Conservation (phyloP, 2,797 vertebrate species). For the Alectoris magna region DNA sequence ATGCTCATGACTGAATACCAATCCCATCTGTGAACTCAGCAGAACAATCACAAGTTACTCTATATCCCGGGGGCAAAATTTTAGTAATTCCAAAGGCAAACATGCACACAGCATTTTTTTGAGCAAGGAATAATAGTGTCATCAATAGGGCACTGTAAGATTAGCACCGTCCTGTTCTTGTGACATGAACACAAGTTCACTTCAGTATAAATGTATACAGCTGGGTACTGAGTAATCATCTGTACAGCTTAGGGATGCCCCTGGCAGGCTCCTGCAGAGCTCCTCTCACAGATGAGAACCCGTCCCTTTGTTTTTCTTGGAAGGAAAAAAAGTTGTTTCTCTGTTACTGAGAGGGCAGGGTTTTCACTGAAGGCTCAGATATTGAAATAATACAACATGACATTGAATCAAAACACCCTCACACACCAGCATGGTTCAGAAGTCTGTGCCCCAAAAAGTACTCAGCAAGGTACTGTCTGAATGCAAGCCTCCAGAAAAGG, state of each 20-base stretch:
- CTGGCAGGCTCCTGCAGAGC: background rate
- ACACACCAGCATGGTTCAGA: background rate
- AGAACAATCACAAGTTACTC: conserved; percentile 1
- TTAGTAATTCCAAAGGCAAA: background rate
- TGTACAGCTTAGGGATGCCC: background rate
- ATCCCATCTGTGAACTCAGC: background rate
- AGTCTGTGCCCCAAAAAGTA: background rate
- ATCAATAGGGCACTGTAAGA: background rate
- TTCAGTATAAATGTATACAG: background rate
- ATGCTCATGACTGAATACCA: background rate
- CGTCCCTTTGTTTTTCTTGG: background rate
- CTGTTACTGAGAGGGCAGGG: background rate
- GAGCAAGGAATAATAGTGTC: background rate
- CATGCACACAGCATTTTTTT: background rate
- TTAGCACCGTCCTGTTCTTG: background rate
- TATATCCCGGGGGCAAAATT: background rate
- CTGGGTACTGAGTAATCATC: background rate
- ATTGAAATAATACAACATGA: background rate
- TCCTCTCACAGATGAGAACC: background rate
- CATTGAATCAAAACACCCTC: background rate
- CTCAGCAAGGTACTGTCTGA: background rate
- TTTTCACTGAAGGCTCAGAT: background rate
- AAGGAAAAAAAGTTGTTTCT: background rate
- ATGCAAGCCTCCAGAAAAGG: background rate
- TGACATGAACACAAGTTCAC: background rate